Conservation (phyloP, 2,888 invertebrate genomes). For the Marasmarcha lunaedactyla region DNA sequence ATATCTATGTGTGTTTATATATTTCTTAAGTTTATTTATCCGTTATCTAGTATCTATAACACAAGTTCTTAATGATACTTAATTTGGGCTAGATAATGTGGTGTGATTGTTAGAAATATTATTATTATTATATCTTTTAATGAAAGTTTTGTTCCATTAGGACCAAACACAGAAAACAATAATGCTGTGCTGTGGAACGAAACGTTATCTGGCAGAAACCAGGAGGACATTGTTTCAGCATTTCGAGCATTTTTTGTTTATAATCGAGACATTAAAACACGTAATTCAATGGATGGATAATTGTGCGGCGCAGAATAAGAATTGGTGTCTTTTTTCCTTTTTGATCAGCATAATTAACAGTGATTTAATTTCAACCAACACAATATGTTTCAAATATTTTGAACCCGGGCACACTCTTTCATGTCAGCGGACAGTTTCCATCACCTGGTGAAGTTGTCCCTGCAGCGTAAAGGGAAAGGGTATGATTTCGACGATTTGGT, state of each 20-base stretch:
- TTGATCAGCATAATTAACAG: constrained; percentile 16
- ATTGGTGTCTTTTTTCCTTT: constrained; percentile 18
- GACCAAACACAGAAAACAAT: constrained; percentile 3
- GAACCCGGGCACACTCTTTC: constrained; percentile 20
- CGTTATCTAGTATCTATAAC: too few species aligned
- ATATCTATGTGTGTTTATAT: too few species aligned
- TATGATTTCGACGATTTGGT: constrained; percentile 7
- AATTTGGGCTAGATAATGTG: too few species aligned
- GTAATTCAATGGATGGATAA: constrained; percentile 21
- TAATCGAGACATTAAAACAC: constrained; percentile 14
- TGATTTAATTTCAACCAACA: constrained; percentile 15
- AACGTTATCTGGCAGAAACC: constrained; percentile 22
- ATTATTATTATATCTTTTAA: constrained; percentile 4
- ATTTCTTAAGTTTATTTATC: too few species aligned
- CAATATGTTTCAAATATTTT: constrained; percentile 18
- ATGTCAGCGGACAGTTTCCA: constrained; percentile 28
- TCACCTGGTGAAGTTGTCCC: constrained; percentile 21
- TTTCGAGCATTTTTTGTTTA: constrained; percentile 18
- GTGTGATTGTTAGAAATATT: too few species aligned
- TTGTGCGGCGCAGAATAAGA: constrained; percentile 19
- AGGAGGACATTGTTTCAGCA: constrained; percentile 21
- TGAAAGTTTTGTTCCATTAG: constrained; percentile 12
- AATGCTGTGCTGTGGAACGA: constrained; percentile 21
- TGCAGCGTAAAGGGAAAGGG: constrained; percentile 17
- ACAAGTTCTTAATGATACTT: too few species aligned